Evolutionary conservation across 2,113 vertebrate genomes (phyloP).

Genomic region (Equus przewalskii): DNA sequence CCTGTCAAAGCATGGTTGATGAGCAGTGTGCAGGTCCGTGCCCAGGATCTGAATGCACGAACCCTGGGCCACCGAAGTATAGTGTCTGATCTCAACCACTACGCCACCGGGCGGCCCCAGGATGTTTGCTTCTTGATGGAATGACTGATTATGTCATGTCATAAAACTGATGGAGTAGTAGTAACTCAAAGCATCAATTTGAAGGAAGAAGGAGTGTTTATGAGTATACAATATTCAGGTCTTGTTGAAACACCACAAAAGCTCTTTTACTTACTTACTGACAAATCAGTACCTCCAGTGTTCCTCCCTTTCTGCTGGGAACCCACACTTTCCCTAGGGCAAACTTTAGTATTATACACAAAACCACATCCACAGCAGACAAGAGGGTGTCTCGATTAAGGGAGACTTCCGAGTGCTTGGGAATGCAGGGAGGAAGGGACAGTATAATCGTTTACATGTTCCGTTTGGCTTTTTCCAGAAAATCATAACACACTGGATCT

Average conservation of each 20-base stretch:
- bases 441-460: accelerated
- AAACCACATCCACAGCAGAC: not conserved
- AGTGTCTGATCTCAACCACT: too few species aligned
- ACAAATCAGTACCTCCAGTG: accelerated
- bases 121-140: accelerated
- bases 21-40: too few species aligned
- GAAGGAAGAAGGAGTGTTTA: not conserved
- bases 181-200: accelerated
- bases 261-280: not conserved
- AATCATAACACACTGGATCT: accelerated
- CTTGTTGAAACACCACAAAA: not conserved
- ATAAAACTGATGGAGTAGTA: accelerated
- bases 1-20: too few species aligned
- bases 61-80: too few species aligned
- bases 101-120: too few species aligned
- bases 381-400: not conserved
- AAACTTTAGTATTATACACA: accelerated
- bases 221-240: accelerated
- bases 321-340: too few species aligned
- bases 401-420: not conserved
- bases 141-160: accelerated
- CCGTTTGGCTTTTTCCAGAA: too few species aligned
- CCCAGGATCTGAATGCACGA: too few species aligned
- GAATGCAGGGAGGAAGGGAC: accelerated
- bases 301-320: not conserved